Conservation (phyloP, 2,888 invertebrate species). For the Noctua fimbriata region DNA sequence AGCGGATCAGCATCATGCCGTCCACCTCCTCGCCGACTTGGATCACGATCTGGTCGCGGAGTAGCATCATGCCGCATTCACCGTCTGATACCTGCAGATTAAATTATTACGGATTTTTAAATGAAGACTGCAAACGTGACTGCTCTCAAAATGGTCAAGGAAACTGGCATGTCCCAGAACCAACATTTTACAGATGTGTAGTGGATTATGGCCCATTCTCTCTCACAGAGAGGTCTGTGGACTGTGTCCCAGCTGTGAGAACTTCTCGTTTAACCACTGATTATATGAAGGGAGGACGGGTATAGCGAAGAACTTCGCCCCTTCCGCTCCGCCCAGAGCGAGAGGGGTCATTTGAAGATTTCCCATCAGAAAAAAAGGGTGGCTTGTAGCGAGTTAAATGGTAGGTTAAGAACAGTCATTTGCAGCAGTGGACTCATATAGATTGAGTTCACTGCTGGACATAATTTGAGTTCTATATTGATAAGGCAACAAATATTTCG, state of each 20-base stretch:
- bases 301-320: background rate
- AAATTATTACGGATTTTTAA: background rate
- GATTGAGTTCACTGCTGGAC: background rate
- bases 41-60: constrained; percentile 98
- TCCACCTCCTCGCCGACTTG: constrained; percentile 97
- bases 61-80: constrained; percentile 94
- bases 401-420: background rate
- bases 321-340: too few species aligned
- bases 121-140: background rate
- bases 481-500: too few species aligned
- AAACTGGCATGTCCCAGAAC: too few species aligned
- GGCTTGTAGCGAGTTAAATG: background rate
- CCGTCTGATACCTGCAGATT: constrained; percentile 95
- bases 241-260: too few species aligned
- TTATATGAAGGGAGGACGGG: too few species aligned
- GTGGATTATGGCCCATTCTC: too few species aligned
- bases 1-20: constrained; percentile 98
- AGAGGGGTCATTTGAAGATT: too few species aligned
- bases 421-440: background rate
- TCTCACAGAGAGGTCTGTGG: too few species aligned
- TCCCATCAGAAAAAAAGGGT: too few species aligned
- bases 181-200: too few species aligned
- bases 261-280: too few species aligned
- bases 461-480: background rate
- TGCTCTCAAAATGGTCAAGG: too few species aligned